phyloP scores from a whole-genome alignment of 2,797 vertebrate species.

The Typhlichthys eigenmanni region DNA sequence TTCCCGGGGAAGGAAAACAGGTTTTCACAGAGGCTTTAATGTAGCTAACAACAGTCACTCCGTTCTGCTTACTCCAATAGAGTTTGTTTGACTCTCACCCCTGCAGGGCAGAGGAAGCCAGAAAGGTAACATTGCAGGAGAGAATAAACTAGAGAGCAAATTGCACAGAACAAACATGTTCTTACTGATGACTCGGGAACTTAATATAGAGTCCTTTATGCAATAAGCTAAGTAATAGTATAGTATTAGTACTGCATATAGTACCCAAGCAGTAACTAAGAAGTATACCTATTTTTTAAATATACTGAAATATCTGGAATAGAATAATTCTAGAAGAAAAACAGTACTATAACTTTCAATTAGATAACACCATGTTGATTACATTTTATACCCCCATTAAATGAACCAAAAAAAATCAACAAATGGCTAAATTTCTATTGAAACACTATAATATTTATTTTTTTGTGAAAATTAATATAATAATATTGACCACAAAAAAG shows the following conservation, averaged over 20 bases:
- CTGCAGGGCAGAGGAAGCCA: constrained; percentile 51
- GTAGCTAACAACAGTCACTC: constrained; percentile 53
- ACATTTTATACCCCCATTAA: background rate
- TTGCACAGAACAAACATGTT: constrained; percentile 42
- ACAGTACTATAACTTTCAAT: too few species aligned
- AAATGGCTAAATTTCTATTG: constrained; percentile 2
- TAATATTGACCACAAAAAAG: constrained; percentile 6
- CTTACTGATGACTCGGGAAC: constrained; percentile 59
- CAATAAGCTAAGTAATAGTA: background rate
- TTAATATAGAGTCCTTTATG: constrained; percentile 53
- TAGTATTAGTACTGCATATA: too few species aligned
- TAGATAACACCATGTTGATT: background rate
- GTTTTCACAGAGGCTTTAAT: constrained; percentile 47
- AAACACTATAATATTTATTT: background rate
- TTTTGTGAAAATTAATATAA: too few species aligned
- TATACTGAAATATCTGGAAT: too few species aligned
- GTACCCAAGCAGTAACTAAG: background rate
- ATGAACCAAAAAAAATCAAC: background rate
- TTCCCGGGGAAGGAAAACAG: constrained; percentile 65
- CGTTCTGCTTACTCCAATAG: constrained; percentile 54
- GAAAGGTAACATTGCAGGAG: constrained; percentile 43
- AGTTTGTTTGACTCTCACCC: constrained; percentile 62
- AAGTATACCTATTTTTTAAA: constrained; percentile 1
- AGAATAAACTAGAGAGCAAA: constrained; percentile 14
- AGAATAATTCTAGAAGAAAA: too few species aligned